Evolutionary conservation across 2,113 vertebrate species (phyloP).

Genomic region (Dicerorhinus sumatrensis): DNA sequence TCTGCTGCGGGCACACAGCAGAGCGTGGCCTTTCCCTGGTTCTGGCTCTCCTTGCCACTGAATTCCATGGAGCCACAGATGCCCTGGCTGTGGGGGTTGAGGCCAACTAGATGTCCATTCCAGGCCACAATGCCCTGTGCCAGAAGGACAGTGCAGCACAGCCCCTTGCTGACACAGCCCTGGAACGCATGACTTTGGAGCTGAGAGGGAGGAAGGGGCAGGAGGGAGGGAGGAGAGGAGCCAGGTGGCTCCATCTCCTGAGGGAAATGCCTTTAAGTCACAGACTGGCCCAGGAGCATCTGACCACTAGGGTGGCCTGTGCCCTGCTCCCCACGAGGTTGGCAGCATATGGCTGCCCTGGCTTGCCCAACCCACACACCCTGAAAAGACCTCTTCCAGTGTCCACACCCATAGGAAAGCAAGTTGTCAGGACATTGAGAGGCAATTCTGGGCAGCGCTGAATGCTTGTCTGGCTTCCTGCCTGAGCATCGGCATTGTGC

Average conservation of each 20-base stretch:
- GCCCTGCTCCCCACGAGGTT: neutral
- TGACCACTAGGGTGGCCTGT: neutral
- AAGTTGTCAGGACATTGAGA: neutral
- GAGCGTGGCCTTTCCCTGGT: neutral
- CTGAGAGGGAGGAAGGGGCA: neutral
- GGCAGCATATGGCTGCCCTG: slow-evolving; percentile 17
- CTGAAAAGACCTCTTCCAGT: neutral
- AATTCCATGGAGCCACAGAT: neutral
- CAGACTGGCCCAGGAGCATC: neutral
- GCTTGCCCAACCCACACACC: neutral
- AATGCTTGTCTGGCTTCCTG: neutral
- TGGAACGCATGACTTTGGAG: neutral
- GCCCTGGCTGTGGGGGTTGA: slow-evolving; percentile 21
- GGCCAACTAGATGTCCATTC: slow-evolving; percentile 19
- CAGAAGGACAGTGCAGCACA: neutral
- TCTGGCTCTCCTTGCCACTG: neutral
- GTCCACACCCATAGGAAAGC: neutral
- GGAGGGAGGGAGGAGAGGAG: too few species aligned
- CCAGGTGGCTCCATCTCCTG: neutral
- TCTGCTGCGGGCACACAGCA: neutral
- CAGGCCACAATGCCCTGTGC: neutral
- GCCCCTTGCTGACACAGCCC: neutral
- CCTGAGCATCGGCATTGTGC: neutral
- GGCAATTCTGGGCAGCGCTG: neutral
- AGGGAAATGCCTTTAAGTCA: slow-evolving; percentile 6